Base-by-base conservation (phyloP, 2,888 invertebrate genomes). In the Melinopterus prodromus region DNA sequence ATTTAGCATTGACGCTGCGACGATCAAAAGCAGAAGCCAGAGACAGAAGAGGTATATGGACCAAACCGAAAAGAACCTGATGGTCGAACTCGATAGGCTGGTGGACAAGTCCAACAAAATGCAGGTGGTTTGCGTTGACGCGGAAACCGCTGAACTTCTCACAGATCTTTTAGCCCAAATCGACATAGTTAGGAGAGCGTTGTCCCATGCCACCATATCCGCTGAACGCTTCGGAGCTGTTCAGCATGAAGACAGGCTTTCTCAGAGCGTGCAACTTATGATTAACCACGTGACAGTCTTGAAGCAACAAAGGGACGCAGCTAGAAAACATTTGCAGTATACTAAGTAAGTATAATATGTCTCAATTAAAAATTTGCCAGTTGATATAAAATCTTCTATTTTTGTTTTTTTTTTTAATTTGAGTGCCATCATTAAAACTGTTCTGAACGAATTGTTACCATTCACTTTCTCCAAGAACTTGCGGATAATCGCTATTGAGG, bases 1-100 rank as follows among this genome's bases (percentile, higher is more conserved):
- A 7, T 92, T 93, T 87, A 90, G 91, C 82, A 92, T 92, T 76
- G 93, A 93, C 86, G 90, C 91, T 70, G 87, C 91, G 75, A 92
- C 92, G 1, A 88, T 93, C 76, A 89, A 89, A 79, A 90, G 91
- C 83, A 86, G 93, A 77, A 88, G 91, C 78, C 91, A 91, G 80
- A 89, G 92, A 35, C 92, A 92, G 84, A 89, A 90, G 82, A 88
- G 92, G 77, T 90, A 91, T 77, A 86, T 92, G 76, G 92, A 93
- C 86, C 91, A 92, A 83, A 92, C 92, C 0, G 93, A 93, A 86
- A 89, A 88, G 80, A 92, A 93, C 86, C 89, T 92, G 80, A 89
- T 89, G 78, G 87, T 87, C 70, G 92, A 93, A 87, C 88, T 92
- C 69, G 88, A 90, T 78, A 89, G 89, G 74, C 87, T 93, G 9